Evolutionary conservation across 1,140 invertebrate genomes (phyloP).

Genomic region (Diabrotica undecimpunctata): DNA sequence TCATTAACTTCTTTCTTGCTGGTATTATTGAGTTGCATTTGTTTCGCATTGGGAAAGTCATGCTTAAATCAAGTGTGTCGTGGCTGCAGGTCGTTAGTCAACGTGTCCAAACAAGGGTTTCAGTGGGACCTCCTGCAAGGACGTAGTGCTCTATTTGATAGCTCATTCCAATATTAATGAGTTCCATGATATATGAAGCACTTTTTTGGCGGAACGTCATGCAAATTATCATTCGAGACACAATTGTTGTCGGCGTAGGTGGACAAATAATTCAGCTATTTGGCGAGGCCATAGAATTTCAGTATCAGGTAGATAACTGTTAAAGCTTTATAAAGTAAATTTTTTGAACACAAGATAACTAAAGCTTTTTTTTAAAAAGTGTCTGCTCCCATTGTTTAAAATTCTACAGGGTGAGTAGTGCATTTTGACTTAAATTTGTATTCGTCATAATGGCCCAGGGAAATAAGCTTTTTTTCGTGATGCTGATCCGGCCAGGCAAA

Average conservation of each 20-base stretch:
- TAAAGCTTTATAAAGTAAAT: too few species aligned
- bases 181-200: slow-evolving; percentile 20
- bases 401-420: too few species aligned
- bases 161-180: slow-evolving; percentile 28
- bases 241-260: background rate
- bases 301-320: too few species aligned
- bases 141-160: slow-evolving; percentile 14
- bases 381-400: too few species aligned
- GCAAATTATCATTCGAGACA: background rate
- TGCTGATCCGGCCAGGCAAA: too few species aligned
- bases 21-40: background rate
- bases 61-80: slow-evolving; percentile 7
- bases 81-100: slow-evolving; percentile 13
- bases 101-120: slow-evolving; percentile 10
- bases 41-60: background rate
- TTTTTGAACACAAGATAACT: too few species aligned
- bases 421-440: too few species aligned
- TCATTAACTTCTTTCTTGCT: too few species aligned
- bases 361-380: too few species aligned
- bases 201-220: slow-evolving; percentile 4
- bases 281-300: too few species aligned
- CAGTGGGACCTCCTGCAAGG: slow-evolving; percentile 13
- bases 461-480: too few species aligned
- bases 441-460: too few species aligned
- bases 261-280: background rate